Evolutionary conservation across 2,797 vertebrate genomes (phyloP), one percentile per base, ranked within the genome.

Genomic region (Rhabdophis nuchalis): DNA sequence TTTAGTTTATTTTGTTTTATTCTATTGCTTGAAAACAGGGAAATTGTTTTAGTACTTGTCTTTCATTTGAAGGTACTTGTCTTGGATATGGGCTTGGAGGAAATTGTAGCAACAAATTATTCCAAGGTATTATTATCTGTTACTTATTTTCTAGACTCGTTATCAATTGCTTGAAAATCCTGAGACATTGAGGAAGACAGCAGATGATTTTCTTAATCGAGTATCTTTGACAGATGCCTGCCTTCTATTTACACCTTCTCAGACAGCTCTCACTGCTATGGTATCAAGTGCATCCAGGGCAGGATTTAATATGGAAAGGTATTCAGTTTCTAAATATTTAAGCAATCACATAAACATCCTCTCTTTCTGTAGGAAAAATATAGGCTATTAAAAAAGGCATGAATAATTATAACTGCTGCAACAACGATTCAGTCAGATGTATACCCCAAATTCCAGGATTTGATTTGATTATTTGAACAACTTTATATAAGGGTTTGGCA

Each of bases 261-360:
- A 99, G 95, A 99, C 99, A 0, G 98, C 98, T 95, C 97, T 99
- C 12, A 98, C 98, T 1, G 98, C 99, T 0, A 97, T 99, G 93
- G 96, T 99, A 82, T 99, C 98, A 93, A 99, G 98, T 90, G 98
- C 98, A 13, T 98, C 98, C 4, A 98, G 99, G 95, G 98, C 99
- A 82, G 98, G 99, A 85, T 98, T 99, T 95, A 98, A 94, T 96
- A 98, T 99, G 97, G 99, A 99, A 97, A 98, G 98, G 99, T 99
- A 96, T 4, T 58, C 0, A 91, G 87, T 93, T 46, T 93, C 0
- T 0, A 91, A 93, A 2, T 0, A 18, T n/a, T 2, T 87, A 14
- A 89, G 2, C 16, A 72, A 36, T 72, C 32, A 36, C 7, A 36
- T 72, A 72, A 36, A 36, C 16, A 72, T 20, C 7, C 18, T 36